Evolutionary conservation across 2,888 invertebrate species (phyloP).

Genomic region (Gastrophysa polygoni): DNA sequence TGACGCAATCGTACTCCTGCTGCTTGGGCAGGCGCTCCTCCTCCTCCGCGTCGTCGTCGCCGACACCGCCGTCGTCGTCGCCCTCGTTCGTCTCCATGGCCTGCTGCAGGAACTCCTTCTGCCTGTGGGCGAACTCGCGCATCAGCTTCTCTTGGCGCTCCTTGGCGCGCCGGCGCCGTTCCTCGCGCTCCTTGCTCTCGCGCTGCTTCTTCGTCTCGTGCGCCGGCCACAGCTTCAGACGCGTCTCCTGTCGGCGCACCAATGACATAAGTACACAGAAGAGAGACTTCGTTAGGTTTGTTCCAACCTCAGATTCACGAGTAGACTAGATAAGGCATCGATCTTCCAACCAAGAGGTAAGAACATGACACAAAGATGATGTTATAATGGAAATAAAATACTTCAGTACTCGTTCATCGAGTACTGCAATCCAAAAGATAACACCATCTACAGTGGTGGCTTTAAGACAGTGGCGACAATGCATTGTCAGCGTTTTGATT

Average conservation of each 20-base stretch:
- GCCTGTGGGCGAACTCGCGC: slow-evolving; percentile 90
- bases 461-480: too few relatives aligned
- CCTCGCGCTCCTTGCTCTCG: slow-evolving; percentile 79
- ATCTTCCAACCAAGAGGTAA: too few relatives aligned
- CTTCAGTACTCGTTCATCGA: too few relatives aligned
- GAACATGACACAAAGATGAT: too few relatives aligned
- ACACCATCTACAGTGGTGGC: too few relatives aligned
- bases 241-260: slow-evolving; percentile 62
- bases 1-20: slow-evolving; percentile 91
- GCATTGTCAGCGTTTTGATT: too few relatives aligned
- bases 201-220: slow-evolving; percentile 73
- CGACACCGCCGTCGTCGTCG: slow-evolving; percentile 34
- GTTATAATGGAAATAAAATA: too few relatives aligned
- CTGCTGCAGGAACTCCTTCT: slow-evolving; percentile 88
- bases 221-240: slow-evolving; percentile 79
- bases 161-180: slow-evolving; percentile 81
- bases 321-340: too few relatives aligned
- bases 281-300: too few relatives aligned
- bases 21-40: slow-evolving; percentile 62
- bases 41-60: slow-evolving; percentile 62
- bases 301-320: background rate
- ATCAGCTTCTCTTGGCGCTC: slow-evolving; percentile 91
- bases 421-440: too few relatives aligned
- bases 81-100: slow-evolving; percentile 69
- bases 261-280: background rate